These are phyloP conservation scores for Drosophila ambigua DNA, from an alignment of 1,140 invertebrate species.

Conservation along the genomic window DNA sequence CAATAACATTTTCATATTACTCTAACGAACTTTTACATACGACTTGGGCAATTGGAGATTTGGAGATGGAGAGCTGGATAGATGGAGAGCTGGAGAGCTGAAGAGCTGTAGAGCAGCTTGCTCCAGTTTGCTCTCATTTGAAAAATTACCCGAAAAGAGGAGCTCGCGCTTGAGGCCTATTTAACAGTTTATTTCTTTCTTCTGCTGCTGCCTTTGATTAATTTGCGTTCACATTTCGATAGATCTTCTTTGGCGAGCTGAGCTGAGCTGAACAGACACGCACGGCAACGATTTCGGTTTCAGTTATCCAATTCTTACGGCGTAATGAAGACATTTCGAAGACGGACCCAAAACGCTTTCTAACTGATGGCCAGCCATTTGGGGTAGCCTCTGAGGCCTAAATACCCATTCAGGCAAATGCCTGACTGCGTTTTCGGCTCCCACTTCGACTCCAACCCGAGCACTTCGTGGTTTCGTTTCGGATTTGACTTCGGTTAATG, in stretches of 20 bases:
- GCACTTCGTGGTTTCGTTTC: constrained; percentile 41
- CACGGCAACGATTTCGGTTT: constrained; percentile 14
- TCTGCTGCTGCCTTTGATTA: constrained; percentile 62
- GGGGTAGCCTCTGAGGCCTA: not conserved
- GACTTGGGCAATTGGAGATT: constrained; percentile 5
- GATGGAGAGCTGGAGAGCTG: too few species aligned
- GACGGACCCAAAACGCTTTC: constrained; percentile 57
- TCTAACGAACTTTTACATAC: constrained; percentile 54
- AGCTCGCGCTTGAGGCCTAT: constrained; percentile 34
- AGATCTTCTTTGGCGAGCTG: constrained; percentile 45
- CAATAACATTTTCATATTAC: constrained; percentile 58
- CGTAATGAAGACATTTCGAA: constrained; percentile 72
- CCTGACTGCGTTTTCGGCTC: constrained; percentile 3
- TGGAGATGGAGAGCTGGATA: too few species aligned
- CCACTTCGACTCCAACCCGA: not conserved
- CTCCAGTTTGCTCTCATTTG: constrained; percentile 57
- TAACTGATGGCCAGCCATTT: constrained; percentile 61
- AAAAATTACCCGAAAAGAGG: constrained; percentile 49
- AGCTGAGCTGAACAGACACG: constrained; percentile 19
- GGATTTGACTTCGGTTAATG: constrained; percentile 27
- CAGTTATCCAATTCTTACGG: constrained; percentile 10
- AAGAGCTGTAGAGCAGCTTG: constrained; percentile 7
- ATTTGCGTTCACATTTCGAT: constrained; percentile 52
- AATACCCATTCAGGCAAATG: constrained; percentile 21
- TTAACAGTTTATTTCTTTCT: constrained; percentile 32